Conservation (phyloP, 1,140 invertebrate genomes). For the Monomorium pharaonis region DNA sequence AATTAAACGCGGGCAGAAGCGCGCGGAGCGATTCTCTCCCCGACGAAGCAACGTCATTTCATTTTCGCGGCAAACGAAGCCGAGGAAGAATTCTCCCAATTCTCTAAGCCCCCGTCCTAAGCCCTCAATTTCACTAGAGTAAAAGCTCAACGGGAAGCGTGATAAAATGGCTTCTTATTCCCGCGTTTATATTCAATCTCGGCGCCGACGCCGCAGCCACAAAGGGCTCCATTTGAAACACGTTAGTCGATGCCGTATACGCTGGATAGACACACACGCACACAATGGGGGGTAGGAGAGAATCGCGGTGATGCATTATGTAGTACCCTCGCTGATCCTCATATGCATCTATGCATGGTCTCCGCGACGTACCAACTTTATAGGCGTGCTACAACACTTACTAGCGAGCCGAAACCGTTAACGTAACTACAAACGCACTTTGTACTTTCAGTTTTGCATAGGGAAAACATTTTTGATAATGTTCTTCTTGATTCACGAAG, state of each 20-base stretch:
- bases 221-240: conserved; percentile 82
- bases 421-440: conserved; percentile 28
- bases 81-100: conserved; percentile 64
- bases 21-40: conserved; percentile 9
- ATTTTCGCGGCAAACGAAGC: conserved; percentile 64
- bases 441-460: conserved; percentile 27
- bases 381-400: conserved; percentile 43
- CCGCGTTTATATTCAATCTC: conserved; percentile 85
- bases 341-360: conserved; percentile 80
- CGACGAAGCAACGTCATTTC: conserved; percentile 53
- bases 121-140: conserved; percentile 83
- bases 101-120: conserved; percentile 73
- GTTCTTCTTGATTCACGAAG: conserved; percentile 9
- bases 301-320: conserved; percentile 78
- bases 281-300: conserved; percentile 41
- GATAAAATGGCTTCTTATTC: conserved; percentile 85
- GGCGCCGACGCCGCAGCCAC: conserved; percentile 73
- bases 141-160: conserved; percentile 80
- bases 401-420: conserved; percentile 42
- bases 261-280: conserved; percentile 48
- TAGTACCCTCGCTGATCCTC: conserved; percentile 77
- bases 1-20: conserved; percentile 62
- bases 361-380: conserved; percentile 54
- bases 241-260: conserved; percentile 78
- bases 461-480: conserved; percentile 24